Conservation (phyloP, 64 coral and sea anemone species). For the Hydrozoanthus tunicans region DNA sequence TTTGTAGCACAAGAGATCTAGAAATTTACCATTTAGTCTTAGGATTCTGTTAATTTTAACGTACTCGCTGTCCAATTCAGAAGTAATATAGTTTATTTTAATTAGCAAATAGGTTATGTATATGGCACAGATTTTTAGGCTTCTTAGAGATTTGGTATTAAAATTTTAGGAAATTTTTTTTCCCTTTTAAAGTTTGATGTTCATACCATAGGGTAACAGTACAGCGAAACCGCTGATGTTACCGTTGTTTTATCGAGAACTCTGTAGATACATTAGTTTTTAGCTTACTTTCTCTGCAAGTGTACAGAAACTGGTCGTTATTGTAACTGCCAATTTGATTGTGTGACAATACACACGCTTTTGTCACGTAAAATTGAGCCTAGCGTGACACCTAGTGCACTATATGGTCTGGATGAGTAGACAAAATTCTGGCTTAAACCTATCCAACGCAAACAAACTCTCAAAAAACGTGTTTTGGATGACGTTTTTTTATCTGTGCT, state of each 20-base stretch:
- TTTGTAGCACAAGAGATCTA: conserved; percentile 19
- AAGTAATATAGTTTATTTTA: conserved; percentile 49
- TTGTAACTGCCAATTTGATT: background rate
- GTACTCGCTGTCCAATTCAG: background rate
- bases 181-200: conserved; percentile 15
- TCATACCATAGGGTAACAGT: background rate
- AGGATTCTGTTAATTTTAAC: conserved; percentile 8
- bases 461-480: background rate
- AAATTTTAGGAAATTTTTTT: background rate
- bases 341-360: background rate
- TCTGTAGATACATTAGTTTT: conserved; percentile 59
- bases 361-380: background rate
- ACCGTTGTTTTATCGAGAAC: conserved; percentile 26
- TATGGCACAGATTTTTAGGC: conserved; percentile 44
- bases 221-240: background rate
- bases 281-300: background rate
- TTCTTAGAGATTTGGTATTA: background rate
- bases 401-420: background rate
- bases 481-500: background rate
- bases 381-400: background rate
- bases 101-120: conserved; percentile 1
- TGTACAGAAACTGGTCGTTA: conserved; percentile 42
- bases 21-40: background rate
- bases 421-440: background rate
- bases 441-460: background rate